phyloP scores from a whole-genome alignment of 2,888 invertebrate species.

The Perizoma affinitatum region DNA sequence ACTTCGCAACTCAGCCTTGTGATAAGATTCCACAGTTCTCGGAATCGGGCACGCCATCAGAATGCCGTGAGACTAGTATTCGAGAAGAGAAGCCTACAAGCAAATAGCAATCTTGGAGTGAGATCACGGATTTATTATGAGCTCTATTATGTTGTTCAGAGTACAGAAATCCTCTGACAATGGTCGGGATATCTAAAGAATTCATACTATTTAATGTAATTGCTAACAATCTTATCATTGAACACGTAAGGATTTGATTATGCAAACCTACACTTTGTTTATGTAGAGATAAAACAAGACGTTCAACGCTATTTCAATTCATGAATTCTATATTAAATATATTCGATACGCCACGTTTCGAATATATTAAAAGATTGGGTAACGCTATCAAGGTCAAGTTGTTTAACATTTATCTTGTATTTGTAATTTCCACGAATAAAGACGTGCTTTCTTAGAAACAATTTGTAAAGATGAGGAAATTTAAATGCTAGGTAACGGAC shows the following conservation, averaged over 20 bases:
- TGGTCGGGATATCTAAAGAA: constrained; percentile 27
- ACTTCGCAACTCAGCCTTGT: constrained; percentile 21
- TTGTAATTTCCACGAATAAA: constrained; percentile 6
- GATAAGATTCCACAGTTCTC: constrained; percentile 26
- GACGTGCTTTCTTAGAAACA: constrained; percentile 5
- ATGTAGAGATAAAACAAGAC: constrained; percentile 21
- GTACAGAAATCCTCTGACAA: constrained; percentile 3
- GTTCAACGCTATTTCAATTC: constrained; percentile 17
- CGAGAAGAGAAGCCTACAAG: constrained; percentile 8
- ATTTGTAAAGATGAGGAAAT: not conserved
- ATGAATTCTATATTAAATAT: too few species aligned
- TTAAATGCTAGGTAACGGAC: not conserved
- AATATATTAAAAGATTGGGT: constrained; percentile 9
- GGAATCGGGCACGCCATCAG: constrained; percentile 27
- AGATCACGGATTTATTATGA: constrained; percentile 12
- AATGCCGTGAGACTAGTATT: constrained; percentile 30
- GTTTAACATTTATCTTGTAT: constrained; percentile 15
- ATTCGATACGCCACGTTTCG: constrained; percentile 18
- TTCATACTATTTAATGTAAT: constrained; percentile 36
- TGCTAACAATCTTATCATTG: constrained; percentile 35
- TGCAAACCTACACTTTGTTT: constrained; percentile 29
- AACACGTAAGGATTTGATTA: constrained; percentile 27
- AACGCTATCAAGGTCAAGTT: constrained; percentile 6
- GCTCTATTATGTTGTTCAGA: not conserved
- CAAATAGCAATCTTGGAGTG: constrained; percentile 11